Evolutionary conservation across 2,888 invertebrate genomes (phyloP), one percentile per base, ranked within the genome.

Genomic region (Pelosia muscerda): DNA sequence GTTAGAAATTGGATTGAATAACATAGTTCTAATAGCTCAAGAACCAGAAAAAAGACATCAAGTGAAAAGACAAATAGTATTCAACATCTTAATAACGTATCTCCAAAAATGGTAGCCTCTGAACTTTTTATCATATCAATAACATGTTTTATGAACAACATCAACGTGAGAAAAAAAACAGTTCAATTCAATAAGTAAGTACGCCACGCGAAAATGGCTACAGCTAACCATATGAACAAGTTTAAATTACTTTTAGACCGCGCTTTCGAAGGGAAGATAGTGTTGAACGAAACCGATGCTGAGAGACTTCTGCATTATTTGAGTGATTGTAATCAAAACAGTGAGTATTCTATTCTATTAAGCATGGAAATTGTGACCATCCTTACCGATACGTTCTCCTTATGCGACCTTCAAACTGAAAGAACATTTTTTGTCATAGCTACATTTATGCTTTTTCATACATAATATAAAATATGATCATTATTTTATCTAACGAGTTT

Each of bases 251-350:
- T 88, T 13, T 77, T 88, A 10, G 74, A 82, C 19, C 81, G 77
- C 63, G 74, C 86, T 9, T 82, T 84, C 25, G 76, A 84, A 42
- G 81, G 79, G 1, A 81, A 84, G 25, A 83, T 80, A 53, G 83
- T 84, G 72, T 57, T 88, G 11, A 81, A 74, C 63, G 73, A 73
- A 15, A 79, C 79, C 56, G 71, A 81, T n/a, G 76, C 78, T 0
- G 84, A 86, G 22, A 82, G 80, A 53, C 64, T 88, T 2, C 42
- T 88, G 25, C 79, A 78, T 22, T 81, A 76, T 65, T 75, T 88
- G 28, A 80, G 82, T 57, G 78, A 84, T 34, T 65, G 65, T 13
- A 65, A 66, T 1, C 63, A 66, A 49, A 59, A 55, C 25, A 63
- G 69, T 69, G 31, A 69, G 69, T 69, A 25, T 56, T 34, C 4